These are phyloP conservation scores for Apogon hyalosoma DNA, from an alignment of 2,797 vertebrate genomes.

Conservation along the genomic window DNA sequence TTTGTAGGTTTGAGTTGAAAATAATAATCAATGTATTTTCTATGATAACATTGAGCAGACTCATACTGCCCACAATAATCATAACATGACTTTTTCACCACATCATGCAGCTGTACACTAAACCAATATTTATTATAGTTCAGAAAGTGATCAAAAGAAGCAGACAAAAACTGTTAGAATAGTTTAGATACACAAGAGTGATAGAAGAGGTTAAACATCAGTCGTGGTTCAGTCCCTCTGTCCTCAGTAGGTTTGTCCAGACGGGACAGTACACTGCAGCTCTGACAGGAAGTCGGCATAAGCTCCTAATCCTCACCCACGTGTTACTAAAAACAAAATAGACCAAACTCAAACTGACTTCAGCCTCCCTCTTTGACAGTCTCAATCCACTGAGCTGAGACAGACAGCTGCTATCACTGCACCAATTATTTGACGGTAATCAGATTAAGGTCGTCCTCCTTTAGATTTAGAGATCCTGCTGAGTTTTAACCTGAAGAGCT, in stretches of 20 bases:
- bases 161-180: too few relatives aligned
- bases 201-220: too few relatives aligned
- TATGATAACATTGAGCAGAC: too few relatives aligned
- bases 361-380: not conserved
- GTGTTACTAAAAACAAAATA: slow-evolving; percentile 48
- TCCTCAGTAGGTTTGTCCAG: slow-evolving; percentile 28
- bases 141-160: too few relatives aligned
- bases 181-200: too few relatives aligned
- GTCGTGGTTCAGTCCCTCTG: not conserved
- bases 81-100: too few relatives aligned
- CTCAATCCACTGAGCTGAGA: slow-evolving; percentile 1
- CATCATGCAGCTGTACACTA: too few relatives aligned
- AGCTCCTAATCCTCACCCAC: slow-evolving; percentile 73
- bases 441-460: slow-evolving; percentile 39
- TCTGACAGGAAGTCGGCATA: slow-evolving; percentile 62
- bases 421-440: slow-evolving; percentile 33
- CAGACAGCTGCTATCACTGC: slow-evolving; percentile 9
- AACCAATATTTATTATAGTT: too few relatives aligned
- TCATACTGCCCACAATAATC: too few relatives aligned
- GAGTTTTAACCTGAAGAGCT: slow-evolving; percentile 37
- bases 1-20: too few relatives aligned
- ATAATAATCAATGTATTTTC: too few relatives aligned
- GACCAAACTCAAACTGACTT: slow-evolving; percentile 6
- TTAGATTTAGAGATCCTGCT: slow-evolving; percentile 21
- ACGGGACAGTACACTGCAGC: slow-evolving; percentile 13